Conservation (phyloP, 1,140 invertebrate genomes). For the Drosophila setifemur region DNA sequence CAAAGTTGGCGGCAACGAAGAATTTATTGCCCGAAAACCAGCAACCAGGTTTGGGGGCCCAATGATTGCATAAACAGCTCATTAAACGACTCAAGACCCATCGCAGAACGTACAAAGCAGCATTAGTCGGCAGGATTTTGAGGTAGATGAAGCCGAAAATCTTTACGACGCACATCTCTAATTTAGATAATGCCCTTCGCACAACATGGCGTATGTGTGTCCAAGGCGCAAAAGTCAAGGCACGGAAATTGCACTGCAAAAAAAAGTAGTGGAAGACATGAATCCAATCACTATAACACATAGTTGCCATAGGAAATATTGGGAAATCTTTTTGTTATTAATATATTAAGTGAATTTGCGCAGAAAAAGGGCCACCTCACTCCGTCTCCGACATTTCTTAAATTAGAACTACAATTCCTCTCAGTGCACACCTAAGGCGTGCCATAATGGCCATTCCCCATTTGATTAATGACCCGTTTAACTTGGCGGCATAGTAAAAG, state of each 20-base stretch:
- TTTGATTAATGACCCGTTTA: constrained; percentile 74
- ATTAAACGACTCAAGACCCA: constrained; percentile 42
- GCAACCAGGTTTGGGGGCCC: neutral
- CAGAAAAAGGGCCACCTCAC: no score
- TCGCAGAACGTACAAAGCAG: neutral
- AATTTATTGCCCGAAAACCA: constrained; percentile 42
- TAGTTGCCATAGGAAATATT: no score
- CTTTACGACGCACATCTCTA: constrained; percentile 57
- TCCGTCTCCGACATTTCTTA: neutral
- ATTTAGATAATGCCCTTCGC: constrained; percentile 55
- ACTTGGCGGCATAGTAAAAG: constrained; percentile 33
- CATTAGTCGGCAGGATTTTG: neutral
- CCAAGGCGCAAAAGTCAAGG: constrained; percentile 6
- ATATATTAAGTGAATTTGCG: no score
- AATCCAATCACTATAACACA: no score
- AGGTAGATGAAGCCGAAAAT: constrained; percentile 11
- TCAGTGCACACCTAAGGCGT: constrained; percentile 42
- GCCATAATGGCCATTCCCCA: constrained; percentile 43
- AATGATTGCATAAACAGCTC: constrained; percentile 72
- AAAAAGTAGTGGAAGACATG: neutral
- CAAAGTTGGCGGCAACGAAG: neutral
- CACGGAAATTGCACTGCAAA: neutral
- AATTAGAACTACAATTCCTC: neutral
- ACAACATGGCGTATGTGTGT: constrained; percentile 43
- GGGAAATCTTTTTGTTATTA: no score